Base-by-base conservation (phyloP, 2,888 invertebrate species). In the Scrobipalpa costella region DNA sequence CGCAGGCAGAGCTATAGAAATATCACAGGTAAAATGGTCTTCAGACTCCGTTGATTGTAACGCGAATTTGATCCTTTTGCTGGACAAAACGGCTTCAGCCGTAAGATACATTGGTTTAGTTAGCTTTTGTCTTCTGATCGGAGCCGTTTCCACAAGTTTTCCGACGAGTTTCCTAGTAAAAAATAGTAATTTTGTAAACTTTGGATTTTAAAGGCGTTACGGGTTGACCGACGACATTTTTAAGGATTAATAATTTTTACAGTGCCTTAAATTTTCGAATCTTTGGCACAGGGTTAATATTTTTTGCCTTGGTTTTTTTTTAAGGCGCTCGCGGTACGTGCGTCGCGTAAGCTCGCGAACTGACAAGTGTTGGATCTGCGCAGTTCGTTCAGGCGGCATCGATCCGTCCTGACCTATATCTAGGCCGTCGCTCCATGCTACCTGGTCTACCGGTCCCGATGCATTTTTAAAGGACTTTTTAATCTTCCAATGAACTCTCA, bases 31-130 rank as follows among this genome's bases (percentile, higher is more conserved):
- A 78, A 86, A 85, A 67, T 87, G 83, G 57, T 90, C 89, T 66
- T 90, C 90, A 0, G 90, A 85, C 64, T 91, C 90, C 66, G 90
- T 91, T 0, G 89, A 89, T 65, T 81, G 84, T 64, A 90, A 73
- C 67, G 81, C 80, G 17, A 69, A 68, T 21, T 71, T 72, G 68
- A 74, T 76, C 70, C 77, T 79, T 63, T 68, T 72, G 62, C 68
- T 66, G 61, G 71, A 66, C 65, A 65, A 71, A 65, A 81, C 86
- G 88, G 87, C 87, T 70, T 68, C 36, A 71, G 86, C 89, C 89
- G 86, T 74, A 70, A 75, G 74, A 86, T 81, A 71, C 89, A 89
- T 89, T 87, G 80, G 89, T 81, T 88, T 83, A 73, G 71, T 69
- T 73, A 67, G 70, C 68, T 70, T 66, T 67, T 64, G 68, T 70